These are phyloP conservation scores for Phyllotreta striolata DNA, from an alignment of 2,888 invertebrate genomes.

Conservation along the genomic window DNA sequence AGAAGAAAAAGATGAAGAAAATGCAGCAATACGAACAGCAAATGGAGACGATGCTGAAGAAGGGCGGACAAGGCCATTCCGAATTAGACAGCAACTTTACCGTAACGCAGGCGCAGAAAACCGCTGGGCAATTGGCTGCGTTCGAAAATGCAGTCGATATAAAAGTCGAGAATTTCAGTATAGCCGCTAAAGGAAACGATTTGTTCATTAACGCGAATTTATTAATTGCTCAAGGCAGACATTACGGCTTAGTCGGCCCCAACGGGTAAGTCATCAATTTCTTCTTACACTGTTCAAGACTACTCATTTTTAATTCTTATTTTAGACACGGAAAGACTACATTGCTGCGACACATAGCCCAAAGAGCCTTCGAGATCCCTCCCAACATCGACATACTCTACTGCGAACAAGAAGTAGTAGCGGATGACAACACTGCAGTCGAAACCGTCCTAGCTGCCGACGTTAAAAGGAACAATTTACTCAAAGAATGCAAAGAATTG, in stretches of 20 bases:
- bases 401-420: conserved; percentile 98
- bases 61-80: conserved; percentile 89
- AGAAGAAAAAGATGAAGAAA: conserved; percentile 90
- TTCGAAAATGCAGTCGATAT: conserved; percentile 96
- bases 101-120: conserved; percentile 84
- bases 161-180: conserved; percentile 98
- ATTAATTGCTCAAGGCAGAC: conserved; percentile 89
- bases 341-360: conserved; percentile 89
- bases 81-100: conserved; percentile 94
- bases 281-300: not conserved
- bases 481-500: conserved; percentile 84
- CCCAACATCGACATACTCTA: conserved; percentile 95
- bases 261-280: conserved; percentile 74
- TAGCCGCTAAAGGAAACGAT: conserved; percentile 96
- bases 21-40: conserved; percentile 89
- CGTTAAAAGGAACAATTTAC: conserved; percentile 81
- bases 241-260: conserved; percentile 98
- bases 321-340: conserved; percentile 97
- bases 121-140: conserved; percentile 78
- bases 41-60: conserved; percentile 83
- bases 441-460: conserved; percentile 94
- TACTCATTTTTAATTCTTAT: not conserved
- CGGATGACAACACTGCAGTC: conserved; percentile 92
- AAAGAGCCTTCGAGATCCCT: conserved; percentile 91
- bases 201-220: conserved; percentile 95